Evolutionary conservation across 2,888 invertebrate species (phyloP), one percentile per base, ranked within the genome.

Genomic region (Pristionchus mayeri): DNA sequence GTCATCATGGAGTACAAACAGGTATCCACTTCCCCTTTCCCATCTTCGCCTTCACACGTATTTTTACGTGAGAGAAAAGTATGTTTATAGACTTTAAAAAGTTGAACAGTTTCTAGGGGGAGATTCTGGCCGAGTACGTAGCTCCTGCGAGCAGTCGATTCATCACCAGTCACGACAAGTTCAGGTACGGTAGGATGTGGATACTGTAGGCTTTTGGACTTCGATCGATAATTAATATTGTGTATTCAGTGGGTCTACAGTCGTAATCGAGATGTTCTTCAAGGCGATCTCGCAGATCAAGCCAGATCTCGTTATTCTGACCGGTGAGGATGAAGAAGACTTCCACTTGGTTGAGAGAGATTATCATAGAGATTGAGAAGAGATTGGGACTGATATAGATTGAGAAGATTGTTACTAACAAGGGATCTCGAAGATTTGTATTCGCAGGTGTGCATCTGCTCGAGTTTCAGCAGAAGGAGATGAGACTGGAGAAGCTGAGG

Each of bases 1-100:
- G 92, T 94, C 7, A 94, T 94, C 85, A 91, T 94, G 92, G 94
- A 94, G 87, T 94, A 93, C 87, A 92, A 93, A 85, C 93, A 93
- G 48, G 84, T 84, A n/a, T n/a, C n/a, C n/a, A n/a, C n/a, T n/a
- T 44, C 6, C 44, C 44, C 44, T 44, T 9, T 44, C 44, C 13
- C 13, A 44, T 44, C 7, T n/a, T n/a, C 44, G 6, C 57, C 44
- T 44, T 9, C 13, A 9, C 44, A 9, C 13, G 44, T 44, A 44
- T 44, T 44, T 16, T 54, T 54, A 16, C 54, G 54, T 54, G 54
- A 44, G 4, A 6, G 4, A 21, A 18, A 34, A 75, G 4, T 13
- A 75, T 75, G 18, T 40, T 44, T 75, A n/a, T n/a, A n/a, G n/a
- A n/a, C n/a, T n/a, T n/a, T n/a, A n/a, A n/a, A n/a, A n/a, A n/a